phyloP scores from a whole-genome alignment of 2,113 vertebrate species.

The Eulemur rufifrons region DNA sequence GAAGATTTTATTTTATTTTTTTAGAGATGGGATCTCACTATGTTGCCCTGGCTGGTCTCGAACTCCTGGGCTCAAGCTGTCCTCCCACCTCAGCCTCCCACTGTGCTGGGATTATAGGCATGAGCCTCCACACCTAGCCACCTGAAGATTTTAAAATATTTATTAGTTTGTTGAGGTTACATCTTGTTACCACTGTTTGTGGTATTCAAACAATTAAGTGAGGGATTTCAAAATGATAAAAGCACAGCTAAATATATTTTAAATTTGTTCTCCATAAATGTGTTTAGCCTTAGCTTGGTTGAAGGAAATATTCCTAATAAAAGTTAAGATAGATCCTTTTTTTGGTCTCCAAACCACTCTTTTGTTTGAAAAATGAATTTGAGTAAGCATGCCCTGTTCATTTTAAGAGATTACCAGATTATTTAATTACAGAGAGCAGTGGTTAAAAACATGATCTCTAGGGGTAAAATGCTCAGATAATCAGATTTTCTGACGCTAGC shows the following conservation, averaged over 20 bases:
- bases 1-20: slow-evolving; percentile 43
- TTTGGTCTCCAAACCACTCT: background rate
- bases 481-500: slow-evolving; percentile 53
- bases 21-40: no score
- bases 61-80: no score
- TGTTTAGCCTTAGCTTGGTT: slow-evolving; percentile 51
- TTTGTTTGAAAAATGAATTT: slow-evolving; percentile 54
- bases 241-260: slow-evolving; percentile 48
- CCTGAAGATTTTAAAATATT: slow-evolving; percentile 51
- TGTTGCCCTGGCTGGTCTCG: no score
- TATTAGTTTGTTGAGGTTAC: slow-evolving; percentile 39
- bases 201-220: slow-evolving; percentile 14
- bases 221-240: slow-evolving; percentile 51
- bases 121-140: no score
- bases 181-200: background rate
- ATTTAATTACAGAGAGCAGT: slow-evolving; percentile 40
- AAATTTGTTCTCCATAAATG: slow-evolving; percentile 49
- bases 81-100: no score
- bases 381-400: slow-evolving; percentile 22
- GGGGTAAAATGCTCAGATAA: slow-evolving; percentile 27
- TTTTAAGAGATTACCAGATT: slow-evolving; percentile 53
- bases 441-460: slow-evolving; percentile 43
- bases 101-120: no score
- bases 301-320: slow-evolving; percentile 37
- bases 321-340: background rate